Base-by-base conservation (phyloP, 2,797 vertebrate species). In the Dryobates pubescens region DNA sequence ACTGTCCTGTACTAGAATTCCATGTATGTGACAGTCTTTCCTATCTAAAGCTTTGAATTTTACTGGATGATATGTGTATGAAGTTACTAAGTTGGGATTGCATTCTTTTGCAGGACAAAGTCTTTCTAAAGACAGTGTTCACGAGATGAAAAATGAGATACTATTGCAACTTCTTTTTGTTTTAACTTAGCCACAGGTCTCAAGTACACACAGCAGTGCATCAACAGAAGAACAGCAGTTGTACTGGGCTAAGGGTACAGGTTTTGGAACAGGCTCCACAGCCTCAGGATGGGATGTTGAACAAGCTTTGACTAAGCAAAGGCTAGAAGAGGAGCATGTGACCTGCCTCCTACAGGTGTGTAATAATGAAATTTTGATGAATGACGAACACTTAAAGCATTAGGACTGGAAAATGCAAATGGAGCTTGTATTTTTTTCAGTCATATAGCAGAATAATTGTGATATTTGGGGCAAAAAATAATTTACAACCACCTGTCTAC, bases 211-310 rank as follows among this genome's bases (percentile, higher is more conserved):
- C 57, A 98, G 98, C 32, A 98, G 95, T 13, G 97, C 98, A 20
- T 98, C 99, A 88, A 98, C 98, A 80, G 99, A 99, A 96, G 99
- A 99, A 74, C 99, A 99, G 95, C 99, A 99, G 92, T 95, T 99
- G 27, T 99, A 99, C 93, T 99, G 99, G 99, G 99, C 99, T 58
- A 99, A 99, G 95, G 99, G 99, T 67, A 99, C 99, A 26, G 99
- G 99, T 61, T 99, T 99, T 95, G 99, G 99, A n/a, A 99, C 99
- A 10, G 99, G 99, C 63, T 99, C 99, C 70, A 99, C 99, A n/a
- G 99, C 99, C 17, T 99, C 99, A 7, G 99, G 99, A 53, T 99
- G 99, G 99, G 99, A 99, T 82, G 99, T 99, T 49, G 99, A 99
- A 72, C 99, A 99, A 97, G 99, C 99, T 41, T 98, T 99, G 77